A percentile compares a stretch with the other conserved stretches of the same genome.
Evolutionary conservation across 2,888 invertebrate species (phyloP).

Genomic region (Philhelius pedissequus): DNA sequence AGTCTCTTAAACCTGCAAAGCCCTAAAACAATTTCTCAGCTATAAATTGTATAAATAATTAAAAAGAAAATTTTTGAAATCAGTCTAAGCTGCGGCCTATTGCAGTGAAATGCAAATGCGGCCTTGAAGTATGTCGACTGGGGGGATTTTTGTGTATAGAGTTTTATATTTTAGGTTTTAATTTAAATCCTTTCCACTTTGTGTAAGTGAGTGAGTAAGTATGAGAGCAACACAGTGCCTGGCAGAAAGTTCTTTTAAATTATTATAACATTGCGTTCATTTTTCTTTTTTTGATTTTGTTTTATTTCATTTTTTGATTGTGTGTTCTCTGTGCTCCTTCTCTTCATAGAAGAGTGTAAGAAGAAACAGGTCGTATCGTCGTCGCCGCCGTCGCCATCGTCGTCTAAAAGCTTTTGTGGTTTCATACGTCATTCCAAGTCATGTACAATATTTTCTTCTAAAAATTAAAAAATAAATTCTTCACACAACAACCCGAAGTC

Average conservation of each 20-base stretch:
- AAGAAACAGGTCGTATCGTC: constrained; percentile 50
- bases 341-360: constrained; percentile 41
- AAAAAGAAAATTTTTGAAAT: no score
- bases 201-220: constrained; percentile 58
- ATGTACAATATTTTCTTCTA: constrained; percentile 44
- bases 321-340: not conserved
- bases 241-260: constrained; percentile 47
- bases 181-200: constrained; percentile 66
- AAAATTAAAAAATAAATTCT: constrained; percentile 11
- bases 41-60: no score
- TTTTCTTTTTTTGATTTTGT: constrained; percentile 6
- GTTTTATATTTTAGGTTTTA: constrained; percentile 65
- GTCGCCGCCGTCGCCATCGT: not conserved
- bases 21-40: no score
- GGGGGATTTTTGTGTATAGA: constrained; percentile 28
- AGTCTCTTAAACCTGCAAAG: no score
- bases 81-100: not conserved
- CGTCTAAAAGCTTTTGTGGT: constrained; percentile 64
- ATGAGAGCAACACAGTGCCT: constrained; percentile 48
- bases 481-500: constrained; percentile 42
- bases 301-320: not conserved
- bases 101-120: not conserved
- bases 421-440: constrained; percentile 60
- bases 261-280: constrained; percentile 13
- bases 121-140: not conserved